Percentiles rank a stretch among this genome's conserved stretches.
Conservation (phyloP, 2,113 vertebrate species). For the Ariopsis seemanni region DNA sequence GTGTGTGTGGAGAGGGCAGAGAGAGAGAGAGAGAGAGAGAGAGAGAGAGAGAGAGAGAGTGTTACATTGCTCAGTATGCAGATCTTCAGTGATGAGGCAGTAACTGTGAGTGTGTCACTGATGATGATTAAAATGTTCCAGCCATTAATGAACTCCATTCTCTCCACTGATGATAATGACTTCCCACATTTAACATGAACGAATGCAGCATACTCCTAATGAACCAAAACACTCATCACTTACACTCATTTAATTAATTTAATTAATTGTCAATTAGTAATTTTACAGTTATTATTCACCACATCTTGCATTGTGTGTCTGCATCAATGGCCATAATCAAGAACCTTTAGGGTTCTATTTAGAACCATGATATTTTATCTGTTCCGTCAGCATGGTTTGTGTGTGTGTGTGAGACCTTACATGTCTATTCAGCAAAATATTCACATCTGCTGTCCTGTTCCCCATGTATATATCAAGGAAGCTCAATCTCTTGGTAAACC, state of each 20-base stretch:
- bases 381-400: not conserved
- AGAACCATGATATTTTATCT: too few relatives aligned
- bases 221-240: conserved; percentile 25
- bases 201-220: conserved; percentile 85
- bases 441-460: not conserved
- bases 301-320: not conserved
- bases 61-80: conserved; percentile 91
- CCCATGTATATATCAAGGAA: not conserved
- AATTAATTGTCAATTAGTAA: not conserved
- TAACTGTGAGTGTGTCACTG: conserved; percentile 84
- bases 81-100: conserved; percentile 89
- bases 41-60: too few relatives aligned
- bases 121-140: conserved; percentile 92
- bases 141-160: conserved; percentile 91
- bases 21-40: too few relatives aligned
- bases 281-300: not conserved
- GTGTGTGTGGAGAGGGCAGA: not conserved
- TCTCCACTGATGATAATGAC: conserved; percentile 79
- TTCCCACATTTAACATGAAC: conserved; percentile 79
- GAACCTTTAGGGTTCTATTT: too few relatives aligned
- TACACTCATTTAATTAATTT: not conserved
- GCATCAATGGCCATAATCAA: too few relatives aligned
- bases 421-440: not conserved
- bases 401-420: too few relatives aligned
- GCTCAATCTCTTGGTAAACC: not conserved